Evolutionary conservation across 2,888 invertebrate species (phyloP), one percentile per base, ranked within the genome.

Genomic region (Ypsolopha sequella): DNA sequence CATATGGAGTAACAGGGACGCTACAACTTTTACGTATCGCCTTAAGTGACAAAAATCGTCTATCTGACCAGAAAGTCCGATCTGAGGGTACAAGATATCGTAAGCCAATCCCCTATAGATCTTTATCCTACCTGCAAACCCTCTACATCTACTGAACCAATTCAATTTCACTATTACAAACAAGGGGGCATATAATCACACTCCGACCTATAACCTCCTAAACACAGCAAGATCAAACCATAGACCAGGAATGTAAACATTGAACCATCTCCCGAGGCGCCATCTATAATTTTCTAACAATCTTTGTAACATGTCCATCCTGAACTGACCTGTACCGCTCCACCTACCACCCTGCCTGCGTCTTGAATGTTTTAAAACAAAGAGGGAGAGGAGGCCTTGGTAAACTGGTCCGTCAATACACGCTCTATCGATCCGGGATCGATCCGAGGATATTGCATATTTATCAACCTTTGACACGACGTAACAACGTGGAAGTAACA

Each of bases 401-500:
- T 59, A 47, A 0, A 48, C 10, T 75, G 78, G 80, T 68, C 59
- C 55, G 35, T 55, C 55, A 64, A 61, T 70, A 76, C 84, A 82
- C 82, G 80, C 74, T 68, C 73, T 71, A 80, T 81, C 84, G 82
- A 84, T 81, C 74, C 66, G 55, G 67, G 77, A 77, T 80, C 76
- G 73, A 80, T 76, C 72, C 69, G 59, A 62, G 78, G 78, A 76
- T 84, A 84, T 81, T 85, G 85, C 85, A 85, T 85, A 84, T 85
- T 85, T 86, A 85, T 82, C 85, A 86, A 86, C 85, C 85, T 86
- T 81, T 85, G 85, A 86, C 85, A 85, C 74, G 77, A 48, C 65
- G 74, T 80, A 82, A 81, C 80, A 70, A 82, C 79, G 73, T 76
- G 70, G 72, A 77, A 73, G 79, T 81, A 78, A 84, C 84, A 79